phyloP scores from a whole-genome alignment of 2,113 vertebrate genomes.

The Lagopus leucura region DNA sequence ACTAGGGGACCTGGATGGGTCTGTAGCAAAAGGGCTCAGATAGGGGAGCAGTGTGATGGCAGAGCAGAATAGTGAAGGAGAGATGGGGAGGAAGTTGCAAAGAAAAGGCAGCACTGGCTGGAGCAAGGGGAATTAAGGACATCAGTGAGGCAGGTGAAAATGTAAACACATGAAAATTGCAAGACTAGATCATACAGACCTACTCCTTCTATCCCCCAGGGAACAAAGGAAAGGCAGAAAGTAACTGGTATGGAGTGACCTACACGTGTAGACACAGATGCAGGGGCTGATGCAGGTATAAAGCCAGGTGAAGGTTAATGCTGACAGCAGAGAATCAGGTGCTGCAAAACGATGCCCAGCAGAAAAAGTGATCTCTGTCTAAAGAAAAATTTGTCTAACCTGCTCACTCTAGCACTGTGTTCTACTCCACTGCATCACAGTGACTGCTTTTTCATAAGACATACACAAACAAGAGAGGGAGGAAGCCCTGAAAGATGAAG shows the following conservation, averaged over 20 bases:
- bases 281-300: neutral
- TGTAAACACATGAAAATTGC: slow-evolving; percentile 19
- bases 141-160: neutral
- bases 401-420: neutral
- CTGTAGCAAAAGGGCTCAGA: neutral
- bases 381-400: neutral
- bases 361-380: neutral
- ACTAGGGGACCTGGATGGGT: neutral
- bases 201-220: neutral
- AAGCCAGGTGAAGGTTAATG: slow-evolving; percentile 8
- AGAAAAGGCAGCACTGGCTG: neutral
- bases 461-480: neutral
- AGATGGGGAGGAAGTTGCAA: neutral
- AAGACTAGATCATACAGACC: neutral
- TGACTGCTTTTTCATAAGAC: neutral
- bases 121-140: slow-evolving; percentile 1
- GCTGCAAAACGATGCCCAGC: neutral
- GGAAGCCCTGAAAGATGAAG: neutral
- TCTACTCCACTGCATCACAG: neutral
- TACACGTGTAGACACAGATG: neutral
- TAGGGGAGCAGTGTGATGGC: neutral
- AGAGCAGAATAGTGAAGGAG: neutral
- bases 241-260: neutral
- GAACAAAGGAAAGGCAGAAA: neutral
- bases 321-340: neutral